phyloP scores from a whole-genome alignment of 2,797 vertebrate genomes.

The Scolopax bukidnonensis region DNA sequence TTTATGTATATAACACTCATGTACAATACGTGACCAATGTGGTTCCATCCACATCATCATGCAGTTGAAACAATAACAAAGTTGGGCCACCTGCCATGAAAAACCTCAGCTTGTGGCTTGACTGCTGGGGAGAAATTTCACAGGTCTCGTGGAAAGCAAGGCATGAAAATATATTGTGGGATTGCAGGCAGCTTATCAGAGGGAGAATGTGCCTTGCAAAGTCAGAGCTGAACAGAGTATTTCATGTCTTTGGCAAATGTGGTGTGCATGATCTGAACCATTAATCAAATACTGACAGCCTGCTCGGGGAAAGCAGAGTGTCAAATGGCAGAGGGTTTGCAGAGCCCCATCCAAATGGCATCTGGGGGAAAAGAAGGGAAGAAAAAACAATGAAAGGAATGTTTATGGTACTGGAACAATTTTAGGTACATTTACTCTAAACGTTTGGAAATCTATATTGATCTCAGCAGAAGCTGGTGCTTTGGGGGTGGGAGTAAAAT shows the following conservation, averaged over 20 bases:
- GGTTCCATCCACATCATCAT: background rate
- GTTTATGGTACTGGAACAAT: constrained; percentile 39
- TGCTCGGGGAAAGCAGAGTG: constrained; percentile 18
- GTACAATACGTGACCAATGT: constrained; percentile 23
- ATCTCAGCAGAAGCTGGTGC: constrained; percentile 14
- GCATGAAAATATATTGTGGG: constrained; percentile 28
- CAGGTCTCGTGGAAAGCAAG: background rate
- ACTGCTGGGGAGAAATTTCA: constrained; percentile 53
- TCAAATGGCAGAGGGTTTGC: constrained; percentile 31
- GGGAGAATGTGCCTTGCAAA: constrained; percentile 14
- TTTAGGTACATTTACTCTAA: constrained; percentile 29
- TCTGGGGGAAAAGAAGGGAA: background rate
- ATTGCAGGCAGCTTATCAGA: background rate
- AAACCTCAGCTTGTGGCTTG: background rate
- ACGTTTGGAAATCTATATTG: constrained; percentile 31
- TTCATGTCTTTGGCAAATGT: constrained; percentile 50
- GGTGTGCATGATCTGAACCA: constrained; percentile 44
- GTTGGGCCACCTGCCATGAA: constrained; percentile 49
- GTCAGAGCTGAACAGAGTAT: constrained; percentile 12
- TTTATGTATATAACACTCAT: background rate
- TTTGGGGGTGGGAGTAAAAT: background rate
- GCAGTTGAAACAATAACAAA: constrained; percentile 17
- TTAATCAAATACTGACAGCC: constrained; percentile 53
- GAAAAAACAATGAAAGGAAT: constrained; percentile 11
- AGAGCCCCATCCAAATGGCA: constrained; percentile 27